Evolutionary conservation across 1,140 invertebrate species (phyloP).

Genomic region (Halesus radiatus): DNA sequence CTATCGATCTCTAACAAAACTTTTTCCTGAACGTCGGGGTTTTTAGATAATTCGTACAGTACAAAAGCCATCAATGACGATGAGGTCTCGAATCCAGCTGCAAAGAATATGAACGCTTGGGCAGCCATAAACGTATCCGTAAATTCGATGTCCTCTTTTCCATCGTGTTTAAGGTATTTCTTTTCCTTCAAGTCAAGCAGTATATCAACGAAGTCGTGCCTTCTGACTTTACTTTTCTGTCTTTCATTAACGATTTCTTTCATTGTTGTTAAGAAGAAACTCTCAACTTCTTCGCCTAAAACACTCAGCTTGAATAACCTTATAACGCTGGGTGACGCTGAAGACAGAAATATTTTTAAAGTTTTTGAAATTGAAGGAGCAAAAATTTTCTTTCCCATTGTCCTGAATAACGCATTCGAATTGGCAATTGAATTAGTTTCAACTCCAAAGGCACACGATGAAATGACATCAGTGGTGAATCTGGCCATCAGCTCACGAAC

Average conservation of each 20-base stretch:
- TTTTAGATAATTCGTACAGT: slow-evolving; percentile 65
- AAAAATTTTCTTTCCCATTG: slow-evolving; percentile 60
- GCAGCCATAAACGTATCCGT: slow-evolving; percentile 58
- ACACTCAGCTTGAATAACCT: slow-evolving; percentile 40
- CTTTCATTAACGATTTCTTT: slow-evolving; percentile 66
- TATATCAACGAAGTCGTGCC: slow-evolving; percentile 71
- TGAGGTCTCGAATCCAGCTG: slow-evolving; percentile 72
- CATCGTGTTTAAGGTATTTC: neutral
- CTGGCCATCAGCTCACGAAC: slow-evolving; percentile 65
- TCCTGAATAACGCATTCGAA: slow-evolving; percentile 66
- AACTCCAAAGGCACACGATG: slow-evolving; percentile 73
- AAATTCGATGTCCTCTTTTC: slow-evolving; percentile 20
- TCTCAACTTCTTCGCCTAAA: slow-evolving; percentile 57
- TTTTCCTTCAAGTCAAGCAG: slow-evolving; percentile 58
- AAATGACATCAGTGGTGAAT: slow-evolving; percentile 76
- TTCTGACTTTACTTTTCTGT: slow-evolving; percentile 62
- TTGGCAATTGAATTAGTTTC: slow-evolving; percentile 66
- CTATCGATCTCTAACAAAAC: slow-evolving; percentile 67
- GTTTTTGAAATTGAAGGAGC: neutral
- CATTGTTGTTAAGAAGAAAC: slow-evolving; percentile 67
- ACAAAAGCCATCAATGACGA: slow-evolving; percentile 64
- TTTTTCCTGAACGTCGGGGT: slow-evolving; percentile 70
- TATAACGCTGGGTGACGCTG: slow-evolving; percentile 25
- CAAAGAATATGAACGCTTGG: slow-evolving; percentile 65
- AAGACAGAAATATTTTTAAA: slow-evolving; percentile 12